A percentile compares a stretch with the other conserved stretches of the same genome.
Evolutionary conservation across 2,113 vertebrate genomes (phyloP).

Genomic region (Campylomormyrus numenius): DNA sequence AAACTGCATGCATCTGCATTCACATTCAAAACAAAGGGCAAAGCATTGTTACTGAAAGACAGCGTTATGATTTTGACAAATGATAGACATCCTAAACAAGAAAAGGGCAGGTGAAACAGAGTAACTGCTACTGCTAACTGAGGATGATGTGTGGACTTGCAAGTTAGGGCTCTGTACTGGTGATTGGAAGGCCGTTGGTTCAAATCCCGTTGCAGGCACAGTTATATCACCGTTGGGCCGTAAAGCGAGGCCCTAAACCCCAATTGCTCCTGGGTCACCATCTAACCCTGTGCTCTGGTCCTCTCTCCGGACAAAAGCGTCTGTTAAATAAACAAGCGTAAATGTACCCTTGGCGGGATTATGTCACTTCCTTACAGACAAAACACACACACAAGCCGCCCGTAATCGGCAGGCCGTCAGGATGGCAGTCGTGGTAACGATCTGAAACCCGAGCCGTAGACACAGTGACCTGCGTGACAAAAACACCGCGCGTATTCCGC

Average conservation of each 20-base stretch:
- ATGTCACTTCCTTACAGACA: background rate
- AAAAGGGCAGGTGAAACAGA: background rate
- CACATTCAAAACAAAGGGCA: background rate
- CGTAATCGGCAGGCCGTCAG: background rate
- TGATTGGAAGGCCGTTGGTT: background rate
- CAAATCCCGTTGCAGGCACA: background rate
- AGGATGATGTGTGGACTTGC: background rate
- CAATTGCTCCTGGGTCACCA: background rate
- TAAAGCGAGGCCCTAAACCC: background rate
- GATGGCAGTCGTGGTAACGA: background rate
- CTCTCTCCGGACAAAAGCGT: background rate
- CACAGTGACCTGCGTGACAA: background rate
- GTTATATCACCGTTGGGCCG: background rate
- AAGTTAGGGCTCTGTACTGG: background rate
- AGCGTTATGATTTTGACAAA: background rate
- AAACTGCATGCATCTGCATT: background rate
- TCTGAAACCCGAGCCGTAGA: background rate
- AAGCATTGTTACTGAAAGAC: background rate
- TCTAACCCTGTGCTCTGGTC: background rate
- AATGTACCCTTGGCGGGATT: background rate
- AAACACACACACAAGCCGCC: background rate
- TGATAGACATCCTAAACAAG: background rate
- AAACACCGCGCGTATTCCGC: background rate
- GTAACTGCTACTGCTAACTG: background rate
- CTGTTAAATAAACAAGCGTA: background rate